Evolutionary conservation across 1,140 invertebrate genomes (phyloP).

Genomic region (Sogatella furcifera): DNA sequence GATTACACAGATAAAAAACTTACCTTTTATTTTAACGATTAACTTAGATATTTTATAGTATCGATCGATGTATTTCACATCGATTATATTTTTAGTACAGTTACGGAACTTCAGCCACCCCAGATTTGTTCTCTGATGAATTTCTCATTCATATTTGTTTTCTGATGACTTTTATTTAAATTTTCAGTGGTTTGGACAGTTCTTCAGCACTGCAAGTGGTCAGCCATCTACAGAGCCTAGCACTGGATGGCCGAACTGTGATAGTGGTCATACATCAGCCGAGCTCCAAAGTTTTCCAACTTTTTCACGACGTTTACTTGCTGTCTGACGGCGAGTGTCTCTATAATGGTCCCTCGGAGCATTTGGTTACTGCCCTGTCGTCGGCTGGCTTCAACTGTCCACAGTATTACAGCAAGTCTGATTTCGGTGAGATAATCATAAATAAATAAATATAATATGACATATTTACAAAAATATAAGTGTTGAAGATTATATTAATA

Average conservation of each 20-base stretch:
- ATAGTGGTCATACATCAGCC: slow-evolving; percentile 85
- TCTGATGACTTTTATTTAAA: background rate
- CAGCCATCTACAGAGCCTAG: slow-evolving; percentile 50
- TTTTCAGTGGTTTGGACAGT: slow-evolving; percentile 60
- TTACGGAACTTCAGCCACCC: too few species aligned
- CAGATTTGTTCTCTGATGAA: too few species aligned
- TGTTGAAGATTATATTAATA: too few species aligned
- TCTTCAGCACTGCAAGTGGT: slow-evolving; percentile 57
- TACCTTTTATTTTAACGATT: too few species aligned
- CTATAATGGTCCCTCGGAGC: slow-evolving; percentile 43
- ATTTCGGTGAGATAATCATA: slow-evolving; percentile 42
- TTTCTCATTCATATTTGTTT: too few species aligned
- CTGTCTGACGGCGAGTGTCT: slow-evolving; percentile 43
- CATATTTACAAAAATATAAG: too few species aligned
- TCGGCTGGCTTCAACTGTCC: slow-evolving; percentile 45
- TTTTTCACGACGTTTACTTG: slow-evolving; percentile 50
- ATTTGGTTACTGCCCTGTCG: slow-evolving; percentile 39
- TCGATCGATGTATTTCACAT: too few species aligned
- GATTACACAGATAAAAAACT: too few species aligned
- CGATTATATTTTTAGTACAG: too few species aligned
- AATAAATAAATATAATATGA: too few species aligned
- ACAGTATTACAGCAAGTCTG: slow-evolving; percentile 54
- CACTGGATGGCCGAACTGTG: slow-evolving; percentile 65
- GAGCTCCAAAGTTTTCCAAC: slow-evolving; percentile 65
- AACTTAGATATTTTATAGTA: too few species aligned